Evolutionary conservation across 2,888 invertebrate genomes (phyloP), one percentile per base, ranked within the genome.

Genomic region (Cheiracanthium punctorium): DNA sequence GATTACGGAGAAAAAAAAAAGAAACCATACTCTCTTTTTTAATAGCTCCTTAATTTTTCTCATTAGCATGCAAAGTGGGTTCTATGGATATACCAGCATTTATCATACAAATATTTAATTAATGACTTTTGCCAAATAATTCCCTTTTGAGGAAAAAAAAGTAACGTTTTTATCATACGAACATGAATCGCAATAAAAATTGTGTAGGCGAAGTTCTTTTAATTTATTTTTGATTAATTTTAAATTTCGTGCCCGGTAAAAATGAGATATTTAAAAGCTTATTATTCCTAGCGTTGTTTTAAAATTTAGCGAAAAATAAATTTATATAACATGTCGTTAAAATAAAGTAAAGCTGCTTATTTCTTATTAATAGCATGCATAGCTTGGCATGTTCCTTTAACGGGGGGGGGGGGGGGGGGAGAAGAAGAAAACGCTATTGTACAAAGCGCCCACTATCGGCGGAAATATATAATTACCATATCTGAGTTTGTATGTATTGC

Each of bases 41-140:
- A 72, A 77, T 72, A 77, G 72, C 70, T 64, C 64, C 43, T 75
- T 82, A 82, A 76, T 82, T 77, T 72, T 84, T 82, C 71, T 82
- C 75, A 84, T 84, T 84, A 84, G 73, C 72, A 84, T 84, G 67
- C 82, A 84, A 67, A 77, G 77, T 29, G 65, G 65, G 12, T 24
- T 24, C 43, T 43, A 43, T 43, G 73, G 32, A 58, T 58, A 71
- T 71, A 24, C 24, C 20, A 41, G 48, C 65, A 65, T 84, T 77
- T 84, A 84, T 84, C 77, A 84, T 48, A 43, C 32, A 81, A 65
- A 43, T 65, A 41, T 48, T 72, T 84, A 67, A 77, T 84, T 84
- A 84, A 84, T 84, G 77, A 72, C 48, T 77, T 58, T 58, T 58
- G 24, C 1, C 1, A 24, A 58, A 58, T 5, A 58, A 7, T 48